Base-by-base conservation (phyloP, 2,888 invertebrate genomes). In the Habroteleia sp. region DNA sequence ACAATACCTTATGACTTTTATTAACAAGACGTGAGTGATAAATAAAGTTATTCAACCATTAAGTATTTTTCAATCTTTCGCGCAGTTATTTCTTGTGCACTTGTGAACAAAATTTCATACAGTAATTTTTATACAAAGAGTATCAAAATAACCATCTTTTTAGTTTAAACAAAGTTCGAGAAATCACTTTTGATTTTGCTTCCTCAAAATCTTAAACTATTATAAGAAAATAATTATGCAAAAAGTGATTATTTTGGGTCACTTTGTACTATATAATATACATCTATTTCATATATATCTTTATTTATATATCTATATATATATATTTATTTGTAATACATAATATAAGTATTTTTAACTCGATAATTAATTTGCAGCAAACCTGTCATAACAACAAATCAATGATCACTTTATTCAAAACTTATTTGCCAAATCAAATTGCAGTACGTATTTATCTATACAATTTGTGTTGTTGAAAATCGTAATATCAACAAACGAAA, bases 21-120 rank as follows among this genome's bases (percentile, higher is more conserved):
- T 69, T 58, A 66, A 76, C 63, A 77, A 42, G 37, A 48, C 58
- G 60, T 52, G 31, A 76, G 46, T 77, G 68, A 72, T 58, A 77
- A 63, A 74, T 79, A 77, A 79, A 72, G 76, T 81, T 79, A 77
- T 82, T 79, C 76, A 77, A 82, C 75, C n/a, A 79, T 84, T 86
- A 86, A 87, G 86, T 85, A 86, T 85, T 82, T 84, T n/a, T n/a
- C 81, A 85, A 84, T 85, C 84, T 84, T 84, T 82, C 84, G 76
- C 81, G 79, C 82, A 82, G 79, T 82, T 80, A 78, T 76, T 80
- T 77, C 48, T 44, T 77, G 78, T 78, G 72, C 77, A 79, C 76
- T 78, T 78, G 74, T 82, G 79, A 79, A 81, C 78, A 80, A 80
- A 77, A 69, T 56, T 29, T 69, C 42, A 42, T 48, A 65, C 27